Percentiles rank a stretch among this genome's conserved stretches.
Conservation (phyloP, 37 sponge, comb jelly and placozoan genomes). For the Diacarnus erythraeanus region DNA sequence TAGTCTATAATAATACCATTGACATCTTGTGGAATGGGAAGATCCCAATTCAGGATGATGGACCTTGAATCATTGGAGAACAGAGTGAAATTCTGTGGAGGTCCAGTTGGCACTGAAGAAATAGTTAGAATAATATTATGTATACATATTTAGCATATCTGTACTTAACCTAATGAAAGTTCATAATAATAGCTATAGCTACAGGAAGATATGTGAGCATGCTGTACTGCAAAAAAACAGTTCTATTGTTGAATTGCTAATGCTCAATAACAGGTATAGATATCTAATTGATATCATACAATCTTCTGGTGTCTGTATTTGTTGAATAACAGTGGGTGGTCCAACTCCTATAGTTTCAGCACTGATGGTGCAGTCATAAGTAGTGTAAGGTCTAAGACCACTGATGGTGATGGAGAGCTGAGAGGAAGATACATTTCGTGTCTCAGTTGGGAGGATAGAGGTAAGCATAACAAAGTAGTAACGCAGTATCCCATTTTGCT, state of each 20-base stretch:
- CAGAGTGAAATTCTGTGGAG: slow-evolving; percentile 22
- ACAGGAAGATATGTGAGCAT: too few species aligned
- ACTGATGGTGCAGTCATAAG: slow-evolving; percentile 16
- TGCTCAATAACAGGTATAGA: too few species aligned
- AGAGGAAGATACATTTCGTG: slow-evolving; percentile 5
- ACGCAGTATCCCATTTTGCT: slow-evolving; percentile 30
- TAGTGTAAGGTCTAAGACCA: slow-evolving; percentile 15
- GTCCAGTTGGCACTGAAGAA: slow-evolving; percentile 16
- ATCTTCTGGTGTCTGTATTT: slow-evolving; percentile 1
- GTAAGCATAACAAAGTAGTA: slow-evolving; percentile 11
- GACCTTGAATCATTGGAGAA: not conserved
- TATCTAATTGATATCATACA: slow-evolving; percentile 7
- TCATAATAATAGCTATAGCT: too few species aligned
- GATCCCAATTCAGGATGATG: slow-evolving; percentile 6
- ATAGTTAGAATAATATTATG: not conserved
- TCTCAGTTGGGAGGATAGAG: not conserved
- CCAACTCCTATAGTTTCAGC: slow-evolving; percentile 2
- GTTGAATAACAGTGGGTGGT: slow-evolving; percentile 1
- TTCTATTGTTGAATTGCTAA: too few species aligned
- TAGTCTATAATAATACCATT: slow-evolving; percentile 30
- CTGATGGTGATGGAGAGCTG: not conserved
- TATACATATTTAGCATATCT: too few species aligned
- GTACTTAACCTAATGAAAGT: too few species aligned
- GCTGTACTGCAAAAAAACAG: too few species aligned
- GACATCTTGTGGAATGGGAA: not conserved